phyloP scores from a whole-genome alignment of 2,797 vertebrate genomes.

The Geotria australis region DNA sequence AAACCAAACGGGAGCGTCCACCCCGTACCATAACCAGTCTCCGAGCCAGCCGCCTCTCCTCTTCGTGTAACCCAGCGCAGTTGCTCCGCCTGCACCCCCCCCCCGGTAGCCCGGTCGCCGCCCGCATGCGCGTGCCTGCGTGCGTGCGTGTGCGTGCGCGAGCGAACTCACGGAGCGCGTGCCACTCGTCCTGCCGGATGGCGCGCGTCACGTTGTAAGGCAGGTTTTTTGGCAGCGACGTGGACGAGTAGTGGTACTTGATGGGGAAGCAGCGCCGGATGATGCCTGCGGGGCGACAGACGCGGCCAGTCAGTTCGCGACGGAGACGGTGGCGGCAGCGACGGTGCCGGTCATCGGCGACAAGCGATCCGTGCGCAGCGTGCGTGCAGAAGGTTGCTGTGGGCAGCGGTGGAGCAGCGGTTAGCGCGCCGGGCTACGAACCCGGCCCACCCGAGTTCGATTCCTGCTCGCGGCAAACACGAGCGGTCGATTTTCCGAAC shows the following conservation, averaged over 20 bases:
- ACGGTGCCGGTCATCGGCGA: not conserved
- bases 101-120: not conserved
- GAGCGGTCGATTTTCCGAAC: too few species aligned
- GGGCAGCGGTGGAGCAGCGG: too few species aligned
- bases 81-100: not conserved
- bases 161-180: conserved; percentile 48
- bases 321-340: not conserved
- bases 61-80: too few species aligned
- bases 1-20: too few species aligned
- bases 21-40: too few species aligned
- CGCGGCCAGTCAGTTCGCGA: not conserved
- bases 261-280: conserved; percentile 52
- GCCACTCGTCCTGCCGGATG: conserved; percentile 76
- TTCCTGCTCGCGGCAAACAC: too few species aligned
- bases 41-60: too few species aligned
- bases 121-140: not conserved
- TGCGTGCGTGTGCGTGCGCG: not conserved
- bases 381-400: too few species aligned
- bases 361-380: too few species aligned
- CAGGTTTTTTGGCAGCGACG: conserved; percentile 45
- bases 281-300: conserved; percentile 18
- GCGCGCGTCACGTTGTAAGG: conserved; percentile 62
- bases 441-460: too few species aligned
- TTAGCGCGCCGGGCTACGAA: too few species aligned
- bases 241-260: conserved; percentile 80